Percentiles rank a stretch among this genome's conserved stretches.
These are phyloP conservation scores for Bryconaethiops microstoma DNA, from an alignment of 2,797 vertebrate genomes.

Conservation along the genomic window DNA sequence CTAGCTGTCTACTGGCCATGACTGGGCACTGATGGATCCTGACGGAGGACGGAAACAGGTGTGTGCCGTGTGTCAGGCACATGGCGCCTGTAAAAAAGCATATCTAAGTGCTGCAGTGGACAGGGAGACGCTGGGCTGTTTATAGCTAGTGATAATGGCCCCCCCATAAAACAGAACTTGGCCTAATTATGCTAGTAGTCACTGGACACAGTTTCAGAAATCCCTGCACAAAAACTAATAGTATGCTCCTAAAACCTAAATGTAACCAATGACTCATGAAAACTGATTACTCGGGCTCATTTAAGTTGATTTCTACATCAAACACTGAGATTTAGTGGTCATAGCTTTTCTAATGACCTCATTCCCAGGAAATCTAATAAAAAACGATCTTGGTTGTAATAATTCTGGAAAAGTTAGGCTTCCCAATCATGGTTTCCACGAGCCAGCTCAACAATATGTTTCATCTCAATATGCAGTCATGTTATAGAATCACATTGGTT, in stretches of 20 bases:
- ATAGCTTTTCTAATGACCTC: not conserved
- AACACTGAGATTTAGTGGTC: not conserved
- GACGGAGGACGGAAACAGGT: slow-evolving; percentile 66
- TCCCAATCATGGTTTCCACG: not conserved
- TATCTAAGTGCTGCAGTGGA: slow-evolving; percentile 67
- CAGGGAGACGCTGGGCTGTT: slow-evolving; percentile 72
- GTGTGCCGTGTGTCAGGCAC: slow-evolving; percentile 71
- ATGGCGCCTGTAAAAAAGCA: slow-evolving; percentile 73
- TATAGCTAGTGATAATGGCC: slow-evolving; percentile 80
- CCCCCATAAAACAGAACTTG: slow-evolving; percentile 74
- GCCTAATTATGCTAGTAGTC: slow-evolving; percentile 70
- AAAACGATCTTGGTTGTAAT: not conserved
- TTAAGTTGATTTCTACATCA: not conserved
- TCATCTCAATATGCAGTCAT: not conserved
- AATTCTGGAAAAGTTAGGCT: not conserved
- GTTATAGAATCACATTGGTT: not conserved
- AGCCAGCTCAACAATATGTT: not conserved
- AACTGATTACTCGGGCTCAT: slow-evolving; percentile 13
- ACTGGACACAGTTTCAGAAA: slow-evolving; percentile 55
- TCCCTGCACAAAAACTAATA: slow-evolving; percentile 4
- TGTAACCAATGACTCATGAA: slow-evolving; percentile 12
- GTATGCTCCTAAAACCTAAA: slow-evolving; percentile 11
- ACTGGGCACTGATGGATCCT: slow-evolving; percentile 35
- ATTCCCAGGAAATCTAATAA: not conserved
- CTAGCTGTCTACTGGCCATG: slow-evolving; percentile 59